phyloP scores from a whole-genome alignment of 2,888 invertebrate species.

The Tetrapedia diversipes region DNA sequence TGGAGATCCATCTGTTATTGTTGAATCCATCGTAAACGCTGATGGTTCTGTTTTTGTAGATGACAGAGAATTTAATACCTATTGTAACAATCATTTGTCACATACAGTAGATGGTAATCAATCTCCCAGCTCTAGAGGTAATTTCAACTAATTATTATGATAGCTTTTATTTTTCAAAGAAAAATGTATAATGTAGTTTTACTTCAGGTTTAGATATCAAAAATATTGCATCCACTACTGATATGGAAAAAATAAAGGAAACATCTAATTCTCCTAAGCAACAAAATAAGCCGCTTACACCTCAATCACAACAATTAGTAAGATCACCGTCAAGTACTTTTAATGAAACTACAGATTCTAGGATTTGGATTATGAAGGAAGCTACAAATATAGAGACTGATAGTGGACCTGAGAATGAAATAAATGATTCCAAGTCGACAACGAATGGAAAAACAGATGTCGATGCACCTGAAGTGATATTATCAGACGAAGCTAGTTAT shows the following conservation, averaged over 20 bases:
- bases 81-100: slow-evolving; percentile 75
- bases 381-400: slow-evolving; percentile 67
- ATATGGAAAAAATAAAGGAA: slow-evolving; percentile 69
- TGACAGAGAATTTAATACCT: slow-evolving; percentile 77
- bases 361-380: slow-evolving; percentile 77
- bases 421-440: slow-evolving; percentile 46
- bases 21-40: slow-evolving; percentile 79
- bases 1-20: slow-evolving; percentile 79
- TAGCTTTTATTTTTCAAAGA: background rate
- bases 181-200: slow-evolving; percentile 8
- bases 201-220: slow-evolving; percentile 74
- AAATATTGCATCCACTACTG: slow-evolving; percentile 63
- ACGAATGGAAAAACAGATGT: slow-evolving; percentile 44
- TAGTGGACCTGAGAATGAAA: slow-evolving; percentile 70
- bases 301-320: slow-evolving; percentile 56
- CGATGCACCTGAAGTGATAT: slow-evolving; percentile 65
- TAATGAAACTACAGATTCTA: slow-evolving; percentile 70
- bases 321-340: slow-evolving; percentile 66
- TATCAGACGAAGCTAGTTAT: slow-evolving; percentile 76
- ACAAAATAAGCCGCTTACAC: slow-evolving; percentile 57
- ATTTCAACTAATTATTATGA: background rate
- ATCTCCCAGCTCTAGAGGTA: slow-evolving; percentile 73
- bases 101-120: slow-evolving; percentile 70
- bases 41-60: slow-evolving; percentile 80
- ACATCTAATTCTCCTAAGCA: slow-evolving; percentile 57